These are phyloP conservation scores for Mactra quadrangularis DNA, from an alignment of 1,140 invertebrate genomes.

Conservation along the genomic window DNA sequence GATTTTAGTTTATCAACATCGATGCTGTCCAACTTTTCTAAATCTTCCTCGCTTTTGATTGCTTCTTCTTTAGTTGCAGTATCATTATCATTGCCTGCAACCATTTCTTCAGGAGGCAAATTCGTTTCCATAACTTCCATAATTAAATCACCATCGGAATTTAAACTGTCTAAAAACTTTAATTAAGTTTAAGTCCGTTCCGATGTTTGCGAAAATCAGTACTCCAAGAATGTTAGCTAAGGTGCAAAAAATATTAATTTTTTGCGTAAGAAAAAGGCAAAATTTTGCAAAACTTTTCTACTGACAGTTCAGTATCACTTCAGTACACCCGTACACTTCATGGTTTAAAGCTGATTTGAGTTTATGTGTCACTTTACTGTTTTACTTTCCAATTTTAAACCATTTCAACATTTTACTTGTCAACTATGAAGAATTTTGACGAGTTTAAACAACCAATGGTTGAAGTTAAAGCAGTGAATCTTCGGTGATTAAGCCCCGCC, in stretches of 20 bases:
- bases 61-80: not conserved
- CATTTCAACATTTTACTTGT: constrained; percentile 25
- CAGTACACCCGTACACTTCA: constrained; percentile 40
- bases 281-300: not conserved
- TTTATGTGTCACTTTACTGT: constrained; percentile 8
- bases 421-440: not conserved
- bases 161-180: not conserved
- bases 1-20: constrained; percentile 51
- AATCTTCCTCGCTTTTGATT: constrained; percentile 43
- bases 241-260: not conserved
- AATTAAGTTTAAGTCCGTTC: not conserved
- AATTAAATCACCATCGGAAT: not conserved
- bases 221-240: constrained; percentile 1
- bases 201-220: not conserved
- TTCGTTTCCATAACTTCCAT: constrained; percentile 33
- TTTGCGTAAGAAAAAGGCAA: not conserved
- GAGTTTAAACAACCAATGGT: not conserved
- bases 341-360: constrained; percentile 47
- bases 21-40: constrained; percentile 38
- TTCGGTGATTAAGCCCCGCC: constrained; percentile 23
- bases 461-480: not conserved
- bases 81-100: no score
- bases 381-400: constrained; percentile 39
- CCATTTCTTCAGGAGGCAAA: not conserved
- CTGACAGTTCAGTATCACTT: constrained; percentile 24